These are phyloP conservation scores for Pteropus alecto DNA, from an alignment of 2,113 vertebrate species.

Conservation along the genomic window DNA sequence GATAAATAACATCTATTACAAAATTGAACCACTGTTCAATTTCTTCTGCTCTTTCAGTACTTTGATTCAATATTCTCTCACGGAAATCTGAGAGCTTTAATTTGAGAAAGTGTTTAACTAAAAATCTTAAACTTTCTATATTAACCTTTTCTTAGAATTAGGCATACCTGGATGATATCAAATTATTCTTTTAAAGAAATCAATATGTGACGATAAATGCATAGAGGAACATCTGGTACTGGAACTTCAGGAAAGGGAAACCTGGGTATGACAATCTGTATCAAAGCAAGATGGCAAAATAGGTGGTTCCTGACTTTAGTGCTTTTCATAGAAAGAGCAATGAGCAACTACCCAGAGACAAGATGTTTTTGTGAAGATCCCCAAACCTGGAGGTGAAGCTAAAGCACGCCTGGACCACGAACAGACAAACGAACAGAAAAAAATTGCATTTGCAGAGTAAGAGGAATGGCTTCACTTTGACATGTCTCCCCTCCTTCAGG, in stretches of 20 bases:
- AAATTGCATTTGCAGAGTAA: neutral
- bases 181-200: conserved; percentile 69
- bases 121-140: conserved; percentile 59
- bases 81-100: conserved; percentile 59
- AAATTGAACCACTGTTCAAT: conserved; percentile 69
- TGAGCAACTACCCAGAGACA: neutral
- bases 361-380: neutral
- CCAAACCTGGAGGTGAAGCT: neutral
- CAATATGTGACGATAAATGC: conserved; percentile 46
- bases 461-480: neutral
- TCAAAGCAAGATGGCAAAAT: neutral
- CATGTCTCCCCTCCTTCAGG: neutral
- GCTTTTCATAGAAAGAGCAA: neutral
- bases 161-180: conserved; percentile 55
- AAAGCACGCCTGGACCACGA: neutral
- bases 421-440: neutral
- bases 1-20: conserved; percentile 69
- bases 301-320: neutral
- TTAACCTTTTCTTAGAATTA: conserved; percentile 64
- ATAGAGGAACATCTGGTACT: conserved; percentile 24
- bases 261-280: neutral
- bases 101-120: conserved; percentile 66
- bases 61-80: conserved; percentile 65
- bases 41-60: conserved; percentile 61
- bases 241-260: neutral